Percentiles rank a stretch among this genome's conserved stretches.
These are phyloP conservation scores for Pemphredon lugubris DNA, from an alignment of 2,888 invertebrate species.

Conservation along the genomic window DNA sequence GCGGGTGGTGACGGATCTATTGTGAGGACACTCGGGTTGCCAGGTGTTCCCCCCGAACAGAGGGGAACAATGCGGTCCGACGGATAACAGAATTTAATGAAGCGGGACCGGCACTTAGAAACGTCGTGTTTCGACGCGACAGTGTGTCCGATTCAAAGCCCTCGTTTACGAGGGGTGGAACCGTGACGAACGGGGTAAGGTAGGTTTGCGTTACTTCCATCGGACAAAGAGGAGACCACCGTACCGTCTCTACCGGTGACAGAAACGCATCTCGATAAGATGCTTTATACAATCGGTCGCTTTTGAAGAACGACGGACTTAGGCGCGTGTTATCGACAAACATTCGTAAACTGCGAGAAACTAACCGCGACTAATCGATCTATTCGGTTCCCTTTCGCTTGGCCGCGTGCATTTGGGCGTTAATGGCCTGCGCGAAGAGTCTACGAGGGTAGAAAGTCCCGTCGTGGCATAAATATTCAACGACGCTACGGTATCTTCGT, in stretches of 20 bases:
- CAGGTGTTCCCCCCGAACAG: conserved; percentile 48
- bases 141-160: conserved; percentile 60
- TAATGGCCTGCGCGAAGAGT: too few species aligned
- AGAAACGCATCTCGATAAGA: conserved; percentile 42
- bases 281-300: conserved; percentile 21
- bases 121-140: conserved; percentile 55
- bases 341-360: conserved; percentile 24
- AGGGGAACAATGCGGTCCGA: conserved; percentile 46
- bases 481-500: background rate
- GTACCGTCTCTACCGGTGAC: background rate
- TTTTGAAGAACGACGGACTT: conserved; percentile 12
- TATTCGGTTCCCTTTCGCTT: conserved; percentile 3
- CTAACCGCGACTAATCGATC: conserved; percentile 27
- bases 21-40: conserved; percentile 31
- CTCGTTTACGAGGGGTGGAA: conserved; percentile 52
- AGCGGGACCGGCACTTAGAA: conserved; percentile 58
- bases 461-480: background rate
- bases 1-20: conserved; percentile 45
- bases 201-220: conserved; percentile 24
- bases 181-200: conserved; percentile 41
- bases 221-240: conserved; percentile 29
- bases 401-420: background rate
- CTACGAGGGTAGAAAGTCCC: background rate
- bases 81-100: conserved; percentile 65
- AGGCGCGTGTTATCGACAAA: conserved; percentile 3